Conservation (phyloP, 2,113 vertebrate genomes). For the Eonycteris spelaea region DNA sequence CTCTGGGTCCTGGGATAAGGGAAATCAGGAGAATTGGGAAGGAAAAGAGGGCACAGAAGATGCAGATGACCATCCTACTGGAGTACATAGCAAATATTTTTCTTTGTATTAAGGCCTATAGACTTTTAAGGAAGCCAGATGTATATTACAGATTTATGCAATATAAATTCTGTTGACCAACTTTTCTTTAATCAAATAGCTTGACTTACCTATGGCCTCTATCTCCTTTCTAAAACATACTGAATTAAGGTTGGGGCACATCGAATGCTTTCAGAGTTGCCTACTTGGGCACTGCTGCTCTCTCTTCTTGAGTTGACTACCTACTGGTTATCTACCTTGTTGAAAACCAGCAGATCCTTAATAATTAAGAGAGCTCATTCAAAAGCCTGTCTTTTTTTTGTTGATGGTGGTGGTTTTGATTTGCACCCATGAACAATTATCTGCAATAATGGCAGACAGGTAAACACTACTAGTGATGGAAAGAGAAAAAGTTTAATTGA, state of each 20-base stretch:
- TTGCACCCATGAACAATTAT: background rate
- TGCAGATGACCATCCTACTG: accelerated
- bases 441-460: background rate
- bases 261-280: background rate
- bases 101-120: background rate
- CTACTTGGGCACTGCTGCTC: background rate
- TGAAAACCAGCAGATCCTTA: background rate
- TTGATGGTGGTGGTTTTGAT: background rate
- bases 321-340: background rate
- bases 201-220: background rate
- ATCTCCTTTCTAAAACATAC: background rate
- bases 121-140: background rate
- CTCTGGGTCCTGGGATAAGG: background rate
- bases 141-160: background rate
- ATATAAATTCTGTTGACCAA: background rate
- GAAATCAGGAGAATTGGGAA: background rate
- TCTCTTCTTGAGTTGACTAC: background rate
- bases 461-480: background rate
- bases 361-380: background rate
- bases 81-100: background rate
- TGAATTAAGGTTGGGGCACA: background rate
- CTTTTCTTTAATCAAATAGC: background rate
- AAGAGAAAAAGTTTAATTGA: background rate
- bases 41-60: background rate
- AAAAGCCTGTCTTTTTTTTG: background rate